Evolutionary conservation across 2,888 invertebrate species (phyloP).

Genomic region (Caenorhabditis macrosperma): DNA sequence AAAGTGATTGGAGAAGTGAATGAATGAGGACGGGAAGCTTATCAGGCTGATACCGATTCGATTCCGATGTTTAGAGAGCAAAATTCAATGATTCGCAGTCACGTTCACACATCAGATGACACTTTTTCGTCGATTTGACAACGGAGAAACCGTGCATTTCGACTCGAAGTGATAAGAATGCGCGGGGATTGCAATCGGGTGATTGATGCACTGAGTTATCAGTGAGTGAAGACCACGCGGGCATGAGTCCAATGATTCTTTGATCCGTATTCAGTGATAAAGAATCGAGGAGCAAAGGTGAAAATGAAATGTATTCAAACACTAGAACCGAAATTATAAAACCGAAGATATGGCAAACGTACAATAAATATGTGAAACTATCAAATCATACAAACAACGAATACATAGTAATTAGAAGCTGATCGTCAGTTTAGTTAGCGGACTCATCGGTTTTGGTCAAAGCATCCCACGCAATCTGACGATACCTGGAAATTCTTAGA

Average conservation of each 20-base stretch:
- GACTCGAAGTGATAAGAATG: too few species aligned
- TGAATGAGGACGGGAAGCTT: neutral
- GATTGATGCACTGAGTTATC: conserved; percentile 20
- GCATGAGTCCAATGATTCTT: conserved; percentile 29
- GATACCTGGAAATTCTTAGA: conserved; percentile 51
- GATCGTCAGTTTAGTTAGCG: conserved; percentile 2
- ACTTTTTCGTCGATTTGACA: conserved; percentile 9
- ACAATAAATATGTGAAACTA: neutral
- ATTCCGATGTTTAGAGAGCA: conserved; percentile 25
- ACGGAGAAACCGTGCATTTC: too few species aligned
- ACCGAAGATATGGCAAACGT: neutral
- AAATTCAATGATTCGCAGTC: too few species aligned
- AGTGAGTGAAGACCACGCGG: conserved; percentile 3
- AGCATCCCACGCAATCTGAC: conserved; percentile 46
- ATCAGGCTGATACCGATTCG: conserved; percentile 22
- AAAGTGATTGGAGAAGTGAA: neutral
- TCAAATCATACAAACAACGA: neutral
- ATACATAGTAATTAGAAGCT: neutral
- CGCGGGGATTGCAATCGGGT: neutral
- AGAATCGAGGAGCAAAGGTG: neutral
- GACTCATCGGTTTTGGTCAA: conserved; percentile 30
- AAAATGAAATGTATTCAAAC: neutral
- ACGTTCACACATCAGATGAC: conserved; percentile 34
- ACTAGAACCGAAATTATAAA: neutral
- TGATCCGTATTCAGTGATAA: conserved; percentile 15